Conservation (phyloP, 2,113 vertebrate genomes). For the Todiramphus chloris region DNA sequence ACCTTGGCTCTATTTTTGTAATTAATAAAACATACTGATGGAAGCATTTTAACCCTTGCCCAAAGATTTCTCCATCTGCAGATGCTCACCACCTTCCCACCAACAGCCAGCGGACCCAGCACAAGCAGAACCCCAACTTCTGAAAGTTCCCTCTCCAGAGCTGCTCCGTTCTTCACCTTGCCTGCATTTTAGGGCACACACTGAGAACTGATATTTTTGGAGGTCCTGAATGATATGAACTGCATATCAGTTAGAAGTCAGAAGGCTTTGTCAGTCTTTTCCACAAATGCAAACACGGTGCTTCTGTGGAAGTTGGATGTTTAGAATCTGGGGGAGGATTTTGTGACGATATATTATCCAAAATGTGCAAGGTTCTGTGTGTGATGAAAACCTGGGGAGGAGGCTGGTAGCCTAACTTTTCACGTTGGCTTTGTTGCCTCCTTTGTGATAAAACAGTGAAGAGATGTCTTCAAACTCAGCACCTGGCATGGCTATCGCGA, state of each 20-base stretch:
- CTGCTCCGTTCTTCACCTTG: neutral
- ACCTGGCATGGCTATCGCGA: neutral
- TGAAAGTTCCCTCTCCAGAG: neutral
- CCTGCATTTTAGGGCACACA: neutral
- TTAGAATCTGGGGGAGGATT: neutral
- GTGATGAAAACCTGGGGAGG: neutral
- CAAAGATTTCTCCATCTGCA: neutral
- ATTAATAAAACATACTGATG: neutral
- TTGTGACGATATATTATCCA: neutral
- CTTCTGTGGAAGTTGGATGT: neutral
- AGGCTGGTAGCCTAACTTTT: neutral
- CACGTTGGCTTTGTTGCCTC: neutral
- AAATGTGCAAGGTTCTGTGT: neutral
- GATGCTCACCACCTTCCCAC: neutral
- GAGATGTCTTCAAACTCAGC: neutral
- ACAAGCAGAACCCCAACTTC: accelerated
- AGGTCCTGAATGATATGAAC: neutral
- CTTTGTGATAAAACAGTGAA: neutral
- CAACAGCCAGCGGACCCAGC: neutral
- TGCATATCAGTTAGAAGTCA: too few species aligned
- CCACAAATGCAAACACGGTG: neutral
- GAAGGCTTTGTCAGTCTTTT: too few species aligned
- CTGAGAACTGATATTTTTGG: neutral
- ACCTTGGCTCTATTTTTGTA: neutral
- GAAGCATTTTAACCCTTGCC: neutral